Percentiles rank a stretch among this genome's conserved stretches.
These are phyloP conservation scores for Odontomachus brunneus DNA, from an alignment of 1,140 invertebrate genomes.

Conservation along the genomic window DNA sequence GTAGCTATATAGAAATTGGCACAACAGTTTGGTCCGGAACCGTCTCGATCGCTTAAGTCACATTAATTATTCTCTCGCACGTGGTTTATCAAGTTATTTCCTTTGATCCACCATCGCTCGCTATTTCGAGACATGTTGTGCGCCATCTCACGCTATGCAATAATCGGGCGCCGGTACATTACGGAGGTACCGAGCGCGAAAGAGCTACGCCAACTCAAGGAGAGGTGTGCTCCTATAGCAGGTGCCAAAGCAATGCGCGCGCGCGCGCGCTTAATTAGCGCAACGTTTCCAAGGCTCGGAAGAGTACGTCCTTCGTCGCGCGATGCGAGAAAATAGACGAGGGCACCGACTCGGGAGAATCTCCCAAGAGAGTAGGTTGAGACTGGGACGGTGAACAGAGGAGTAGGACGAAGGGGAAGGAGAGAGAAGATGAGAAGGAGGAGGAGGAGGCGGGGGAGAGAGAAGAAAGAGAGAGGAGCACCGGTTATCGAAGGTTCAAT, in stretches of 20 bases:
- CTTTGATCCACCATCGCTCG: neutral
- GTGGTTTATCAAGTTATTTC: constrained; percentile 14
- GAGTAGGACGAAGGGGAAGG: neutral
- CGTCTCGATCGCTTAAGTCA: neutral
- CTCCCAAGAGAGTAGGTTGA: constrained; percentile 11
- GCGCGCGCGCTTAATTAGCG: constrained; percentile 68
- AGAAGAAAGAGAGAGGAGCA: constrained; percentile 68
- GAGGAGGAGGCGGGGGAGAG: constrained; percentile 38
- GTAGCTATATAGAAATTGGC: neutral
- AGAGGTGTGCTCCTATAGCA: neutral
- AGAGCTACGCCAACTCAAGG: neutral
- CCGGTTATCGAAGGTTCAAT: constrained; percentile 82
- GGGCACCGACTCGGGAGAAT: neutral
- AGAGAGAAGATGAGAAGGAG: constrained; percentile 25
- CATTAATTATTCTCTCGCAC: neutral
- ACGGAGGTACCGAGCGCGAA: too few species aligned
- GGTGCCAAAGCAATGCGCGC: constrained; percentile 60
- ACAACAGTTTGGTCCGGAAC: neutral
- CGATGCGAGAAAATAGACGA: constrained; percentile 66
- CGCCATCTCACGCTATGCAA: neutral
- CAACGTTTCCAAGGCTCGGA: constrained; percentile 58
- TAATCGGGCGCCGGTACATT: neutral
- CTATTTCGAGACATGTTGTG: constrained; percentile 1
- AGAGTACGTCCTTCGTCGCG: constrained; percentile 65
- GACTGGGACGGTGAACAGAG: neutral